Evolutionary conservation across 1,140 invertebrate species (phyloP).

Genomic region (Rhopalosiphum padi): DNA sequence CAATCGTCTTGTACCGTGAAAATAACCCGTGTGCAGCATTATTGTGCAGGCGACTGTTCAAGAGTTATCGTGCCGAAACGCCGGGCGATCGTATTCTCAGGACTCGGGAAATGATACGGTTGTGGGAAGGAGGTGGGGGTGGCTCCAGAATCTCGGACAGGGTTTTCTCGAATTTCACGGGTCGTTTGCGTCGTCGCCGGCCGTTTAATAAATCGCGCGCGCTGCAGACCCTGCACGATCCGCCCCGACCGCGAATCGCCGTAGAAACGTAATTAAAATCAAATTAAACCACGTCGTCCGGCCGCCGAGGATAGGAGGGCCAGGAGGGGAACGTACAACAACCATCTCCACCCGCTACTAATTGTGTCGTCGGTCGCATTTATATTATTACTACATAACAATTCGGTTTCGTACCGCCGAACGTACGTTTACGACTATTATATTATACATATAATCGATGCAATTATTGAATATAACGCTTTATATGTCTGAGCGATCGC

Average conservation of each 20-base stretch:
- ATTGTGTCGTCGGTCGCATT: slow-evolving; percentile 1
- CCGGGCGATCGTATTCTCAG: background rate
- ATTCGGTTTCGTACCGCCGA: background rate
- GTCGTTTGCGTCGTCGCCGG: slow-evolving; percentile 49
- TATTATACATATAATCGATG: too few relatives aligned
- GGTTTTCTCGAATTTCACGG: slow-evolving; percentile 52
- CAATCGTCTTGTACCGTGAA: background rate
- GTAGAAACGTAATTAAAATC: slow-evolving; percentile 50
- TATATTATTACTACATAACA: background rate
- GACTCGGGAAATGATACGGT: too few relatives aligned
- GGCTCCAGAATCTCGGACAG: slow-evolving; percentile 24
- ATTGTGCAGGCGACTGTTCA: slow-evolving; percentile 28
- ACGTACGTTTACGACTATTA: background rate
- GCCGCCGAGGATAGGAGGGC: too few relatives aligned
- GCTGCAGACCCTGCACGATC: background rate
- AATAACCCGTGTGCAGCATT: slow-evolving; percentile 25
- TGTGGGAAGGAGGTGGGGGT: background rate
- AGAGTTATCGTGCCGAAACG: slow-evolving; percentile 21
- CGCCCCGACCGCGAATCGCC: background rate
- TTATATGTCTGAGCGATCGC: background rate
- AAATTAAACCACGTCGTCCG: slow-evolving; percentile 10
- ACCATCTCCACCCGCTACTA: background rate
- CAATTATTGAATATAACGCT: background rate
- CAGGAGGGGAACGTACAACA: background rate
- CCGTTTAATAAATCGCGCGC: slow-evolving; percentile 43